These are phyloP conservation scores for Dynastes hyllus DNA, from an alignment of 2,888 invertebrate genomes.

Conservation along the genomic window DNA sequence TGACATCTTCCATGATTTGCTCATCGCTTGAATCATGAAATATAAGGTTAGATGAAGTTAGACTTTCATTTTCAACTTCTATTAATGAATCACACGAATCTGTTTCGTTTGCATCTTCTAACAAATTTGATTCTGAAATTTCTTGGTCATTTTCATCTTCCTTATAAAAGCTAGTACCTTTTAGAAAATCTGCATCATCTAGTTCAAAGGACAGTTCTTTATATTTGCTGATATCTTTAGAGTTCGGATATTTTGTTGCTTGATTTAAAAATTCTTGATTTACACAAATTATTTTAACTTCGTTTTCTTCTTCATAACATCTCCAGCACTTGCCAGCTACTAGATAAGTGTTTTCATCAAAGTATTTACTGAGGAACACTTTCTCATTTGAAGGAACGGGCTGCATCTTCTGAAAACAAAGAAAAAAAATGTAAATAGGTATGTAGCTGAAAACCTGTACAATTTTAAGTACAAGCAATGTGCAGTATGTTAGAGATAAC, in stretches of 20 bases:
- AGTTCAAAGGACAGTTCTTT: background rate
- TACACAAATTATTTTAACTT: constrained; percentile 59
- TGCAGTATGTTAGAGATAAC: too few species aligned
- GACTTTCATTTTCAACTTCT: too few species aligned
- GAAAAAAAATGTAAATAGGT: background rate
- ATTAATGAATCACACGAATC: too few species aligned
- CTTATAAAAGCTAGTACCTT: background rate
- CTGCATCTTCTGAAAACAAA: constrained; percentile 25
- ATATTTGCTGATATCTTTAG: background rate
- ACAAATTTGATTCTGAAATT: background rate
- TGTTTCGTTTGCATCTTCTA: too few species aligned
- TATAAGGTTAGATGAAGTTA: too few species aligned
- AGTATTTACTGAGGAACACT: constrained; percentile 57
- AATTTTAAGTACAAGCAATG: too few species aligned
- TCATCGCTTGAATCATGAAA: too few species aligned
- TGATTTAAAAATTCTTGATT: constrained; percentile 59
- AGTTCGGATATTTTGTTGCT: background rate
- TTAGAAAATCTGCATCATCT: constrained; percentile 2
- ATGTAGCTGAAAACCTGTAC: too few species aligned
- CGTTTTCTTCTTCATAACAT: constrained; percentile 59
- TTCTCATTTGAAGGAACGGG: background rate
- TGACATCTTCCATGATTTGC: too few species aligned
- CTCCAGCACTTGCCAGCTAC: constrained; percentile 61
- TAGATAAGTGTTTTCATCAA: constrained; percentile 60
- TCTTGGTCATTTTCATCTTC: background rate